These are phyloP conservation scores for Phrynosoma blainvillii DNA, from an alignment of 2,113 vertebrate genomes.

Conservation along the genomic window DNA sequence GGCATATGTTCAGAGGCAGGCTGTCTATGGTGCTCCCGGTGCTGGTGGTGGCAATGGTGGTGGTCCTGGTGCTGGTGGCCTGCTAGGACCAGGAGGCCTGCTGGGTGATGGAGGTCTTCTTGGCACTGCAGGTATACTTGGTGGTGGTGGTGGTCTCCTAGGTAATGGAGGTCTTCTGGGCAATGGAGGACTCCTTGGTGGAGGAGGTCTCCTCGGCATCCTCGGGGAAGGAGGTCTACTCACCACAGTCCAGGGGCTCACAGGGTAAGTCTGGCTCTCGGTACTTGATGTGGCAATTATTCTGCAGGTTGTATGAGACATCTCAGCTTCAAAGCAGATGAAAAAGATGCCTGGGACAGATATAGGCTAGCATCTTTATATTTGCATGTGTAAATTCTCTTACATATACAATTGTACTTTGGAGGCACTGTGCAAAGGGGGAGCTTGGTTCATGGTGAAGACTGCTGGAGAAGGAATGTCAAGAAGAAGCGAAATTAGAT, in stretches of 20 bases:
- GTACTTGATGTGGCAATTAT: background rate
- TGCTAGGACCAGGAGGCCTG: constrained; percentile 49
- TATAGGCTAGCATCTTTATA: background rate
- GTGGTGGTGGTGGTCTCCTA: constrained; percentile 56
- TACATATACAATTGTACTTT: no score
- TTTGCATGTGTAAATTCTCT: no score
- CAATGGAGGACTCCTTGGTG: constrained; percentile 58
- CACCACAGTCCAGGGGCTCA: constrained; percentile 72
- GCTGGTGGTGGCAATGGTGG: constrained; percentile 41
- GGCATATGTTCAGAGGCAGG: constrained; percentile 16
- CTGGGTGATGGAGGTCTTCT: constrained; percentile 54
- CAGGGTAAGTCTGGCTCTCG: constrained; percentile 47
- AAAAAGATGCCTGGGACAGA: background rate
- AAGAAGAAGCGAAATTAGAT: background rate
- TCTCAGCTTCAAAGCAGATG: background rate
- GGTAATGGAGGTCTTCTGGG: constrained; percentile 69
- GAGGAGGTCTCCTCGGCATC: constrained; percentile 56
- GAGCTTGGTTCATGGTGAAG: no score
- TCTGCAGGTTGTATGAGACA: no score
- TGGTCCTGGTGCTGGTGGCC: constrained; percentile 45
- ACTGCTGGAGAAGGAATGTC: no score
- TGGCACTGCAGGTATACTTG: constrained; percentile 43
- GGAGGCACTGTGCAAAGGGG: no score
- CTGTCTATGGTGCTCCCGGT: constrained; percentile 30
- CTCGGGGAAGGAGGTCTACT: constrained; percentile 68